phyloP scores from a whole-genome alignment of 2,797 vertebrate species.

The Chaenodraco wilsoni region DNA sequence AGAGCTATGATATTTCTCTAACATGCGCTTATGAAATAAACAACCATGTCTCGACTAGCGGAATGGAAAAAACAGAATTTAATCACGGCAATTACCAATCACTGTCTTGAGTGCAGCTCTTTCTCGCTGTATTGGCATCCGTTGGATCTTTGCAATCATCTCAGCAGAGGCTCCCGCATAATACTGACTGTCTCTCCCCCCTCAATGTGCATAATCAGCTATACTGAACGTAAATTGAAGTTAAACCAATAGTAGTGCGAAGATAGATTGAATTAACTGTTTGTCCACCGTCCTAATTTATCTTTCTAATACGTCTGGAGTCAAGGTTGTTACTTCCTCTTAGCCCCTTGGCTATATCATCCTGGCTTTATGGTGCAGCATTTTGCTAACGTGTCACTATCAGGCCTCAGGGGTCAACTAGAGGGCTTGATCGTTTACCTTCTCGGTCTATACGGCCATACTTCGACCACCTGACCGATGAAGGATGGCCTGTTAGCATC shows the following conservation, averaged over 20 bases:
- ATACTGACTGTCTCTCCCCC: constrained; percentile 58
- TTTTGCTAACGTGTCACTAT: constrained; percentile 62
- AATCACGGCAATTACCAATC: constrained; percentile 68
- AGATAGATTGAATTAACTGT: constrained; percentile 32
- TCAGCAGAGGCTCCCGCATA: constrained; percentile 47
- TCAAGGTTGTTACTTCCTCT: constrained; percentile 51
- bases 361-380: constrained; percentile 43
- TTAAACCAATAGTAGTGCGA: constrained; percentile 41
- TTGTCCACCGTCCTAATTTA: constrained; percentile 28
- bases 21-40: constrained; percentile 15
- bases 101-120: constrained; percentile 51
- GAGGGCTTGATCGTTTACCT: constrained; percentile 60
- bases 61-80: constrained; percentile 42
- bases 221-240: constrained; percentile 21
- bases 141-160: constrained; percentile 67
- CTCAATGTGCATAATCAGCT: constrained; percentile 49
- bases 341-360: constrained; percentile 32
- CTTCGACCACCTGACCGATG: constrained; percentile 49
- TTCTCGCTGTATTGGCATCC: constrained; percentile 51
- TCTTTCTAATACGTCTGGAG: constrained; percentile 36
- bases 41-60: constrained; percentile 25
- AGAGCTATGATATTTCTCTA: constrained; percentile 14
- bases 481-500: constrained; percentile 73
- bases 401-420: constrained; percentile 49
- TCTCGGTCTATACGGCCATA: constrained; percentile 42